Evolutionary conservation across 1,140 invertebrate genomes (phyloP), one percentile per base, ranked within the genome.

Genomic region (Maniola jurtina): DNA sequence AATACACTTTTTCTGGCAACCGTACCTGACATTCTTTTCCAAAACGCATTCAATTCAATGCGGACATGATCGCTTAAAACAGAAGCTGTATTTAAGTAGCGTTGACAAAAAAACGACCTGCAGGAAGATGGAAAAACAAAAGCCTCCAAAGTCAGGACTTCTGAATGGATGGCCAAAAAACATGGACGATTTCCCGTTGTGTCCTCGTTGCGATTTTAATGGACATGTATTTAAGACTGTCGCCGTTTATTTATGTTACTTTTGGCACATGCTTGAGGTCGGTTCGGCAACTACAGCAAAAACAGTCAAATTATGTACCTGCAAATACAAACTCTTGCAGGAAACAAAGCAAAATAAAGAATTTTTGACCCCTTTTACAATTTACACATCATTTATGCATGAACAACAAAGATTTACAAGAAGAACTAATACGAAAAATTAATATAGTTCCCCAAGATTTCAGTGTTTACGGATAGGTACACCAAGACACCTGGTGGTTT

Each of bases 1-100:
- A n/a, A n/a, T n/a, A n/a, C n/a, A n/a, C n/a, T n/a, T n/a, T n/a
- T 67, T 57, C 55, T 72, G 62, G 64, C 10, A 9, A 70, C 75
- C 8, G 59, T 74, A 79, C 72, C 13, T 5, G 33, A 55, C 52
- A 68, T 67, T 61, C 67, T 67, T 73, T 68, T 61, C 54, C 71
- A 74, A 84, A 82, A 76, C 70, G 60, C 73, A 79, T 84, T 80
- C 71, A 77, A 83, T 82, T 82, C 76, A 84, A 82, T 82, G 76
- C 73, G 72, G 71, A 75, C 77, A 75, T 78, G 71, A 76, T 70
- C 73, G 73, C 70, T 76, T 80, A 76, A 81, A 86, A 77, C 75
- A 76, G 72, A 61, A 73, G 77, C 68, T 66, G 79, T 72, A 79
- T 81, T 82, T 76, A 79, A 79, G 74, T 73, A 73, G 64, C 76